A percentile compares a stretch with the other conserved stretches of the same genome.
phyloP scores from a whole-genome alignment of 2,113 vertebrate genomes.

The Circaetus cinerascens region DNA sequence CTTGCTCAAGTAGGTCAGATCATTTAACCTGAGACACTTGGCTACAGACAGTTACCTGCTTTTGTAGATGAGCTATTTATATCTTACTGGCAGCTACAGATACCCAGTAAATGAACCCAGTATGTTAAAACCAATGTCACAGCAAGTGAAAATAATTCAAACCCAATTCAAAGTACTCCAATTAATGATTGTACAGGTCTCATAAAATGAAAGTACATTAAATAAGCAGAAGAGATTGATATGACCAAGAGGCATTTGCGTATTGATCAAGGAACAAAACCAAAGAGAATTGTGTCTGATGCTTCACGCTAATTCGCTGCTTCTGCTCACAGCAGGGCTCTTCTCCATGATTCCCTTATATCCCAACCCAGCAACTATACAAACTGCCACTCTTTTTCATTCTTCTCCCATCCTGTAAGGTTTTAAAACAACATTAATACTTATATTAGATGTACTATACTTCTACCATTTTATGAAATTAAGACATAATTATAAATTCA shows the following conservation, averaged over 20 bases:
- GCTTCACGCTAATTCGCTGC: background rate
- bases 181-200: background rate
- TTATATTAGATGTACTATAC: background rate
- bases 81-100: background rate
- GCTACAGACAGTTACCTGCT: background rate
- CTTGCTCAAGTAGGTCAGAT: background rate
- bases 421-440: background rate
- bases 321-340: background rate
- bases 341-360: background rate
- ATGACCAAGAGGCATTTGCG: background rate
- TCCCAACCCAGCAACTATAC: background rate
- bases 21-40: background rate
- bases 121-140: background rate
- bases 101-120: background rate
- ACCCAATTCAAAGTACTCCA: background rate
- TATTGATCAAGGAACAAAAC: conserved; percentile 14
- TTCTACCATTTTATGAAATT: background rate
- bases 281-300: background rate
- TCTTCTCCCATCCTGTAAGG: background rate
- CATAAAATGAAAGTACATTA: conserved; percentile 28
- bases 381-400: background rate
- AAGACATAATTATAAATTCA: background rate
- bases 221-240: conserved; percentile 7
- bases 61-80: background rate
- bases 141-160: conserved; percentile 28